Percentiles rank a stretch among this genome's conserved stretches.
Evolutionary conservation across 1,140 invertebrate species (phyloP).

Genomic region (Eriocheir sinensis): DNA sequence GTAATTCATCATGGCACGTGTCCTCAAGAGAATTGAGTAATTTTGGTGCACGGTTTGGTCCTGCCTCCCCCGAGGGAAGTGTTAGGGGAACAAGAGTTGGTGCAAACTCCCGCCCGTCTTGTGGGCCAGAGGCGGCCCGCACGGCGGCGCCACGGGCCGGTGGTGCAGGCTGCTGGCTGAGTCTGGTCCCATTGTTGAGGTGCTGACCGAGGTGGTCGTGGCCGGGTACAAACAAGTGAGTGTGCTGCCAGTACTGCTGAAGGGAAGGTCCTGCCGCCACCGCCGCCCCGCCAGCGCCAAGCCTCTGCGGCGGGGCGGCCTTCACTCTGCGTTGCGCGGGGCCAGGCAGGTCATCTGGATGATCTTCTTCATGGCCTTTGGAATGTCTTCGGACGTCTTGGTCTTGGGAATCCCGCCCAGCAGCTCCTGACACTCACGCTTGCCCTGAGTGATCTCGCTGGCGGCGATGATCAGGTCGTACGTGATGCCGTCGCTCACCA

Average conservation of each 20-base stretch:
- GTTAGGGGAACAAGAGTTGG: no score
- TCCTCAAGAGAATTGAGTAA: no score
- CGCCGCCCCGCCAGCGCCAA: background rate
- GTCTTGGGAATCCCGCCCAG: conserved; percentile 83
- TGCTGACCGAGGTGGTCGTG: no score
- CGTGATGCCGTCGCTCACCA: conserved; percentile 93
- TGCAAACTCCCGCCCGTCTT: no score
- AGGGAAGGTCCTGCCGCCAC: background rate
- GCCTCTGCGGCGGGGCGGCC: background rate
- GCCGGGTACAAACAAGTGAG: no score
- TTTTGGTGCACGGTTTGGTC: no score
- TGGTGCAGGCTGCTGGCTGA: no score
- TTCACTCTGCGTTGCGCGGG: conserved; percentile 61
- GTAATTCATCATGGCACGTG: no score
- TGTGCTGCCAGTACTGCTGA: background rate
- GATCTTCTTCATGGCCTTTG: conserved; percentile 76
- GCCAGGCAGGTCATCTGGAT: conserved; percentile 71
- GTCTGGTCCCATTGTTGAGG: no score
- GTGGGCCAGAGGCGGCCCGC: no score
- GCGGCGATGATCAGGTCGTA: conserved; percentile 95
- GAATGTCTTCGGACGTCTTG: conserved; percentile 76
- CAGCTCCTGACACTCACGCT: conserved; percentile 88
- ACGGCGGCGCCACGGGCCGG: no score
- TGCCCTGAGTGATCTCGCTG: conserved; percentile 88
- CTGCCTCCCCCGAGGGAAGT: no score